Evolutionary conservation across 2,888 invertebrate genomes (phyloP), one percentile per base, ranked within the genome.

Genomic region (Standfussiana lucernea): DNA sequence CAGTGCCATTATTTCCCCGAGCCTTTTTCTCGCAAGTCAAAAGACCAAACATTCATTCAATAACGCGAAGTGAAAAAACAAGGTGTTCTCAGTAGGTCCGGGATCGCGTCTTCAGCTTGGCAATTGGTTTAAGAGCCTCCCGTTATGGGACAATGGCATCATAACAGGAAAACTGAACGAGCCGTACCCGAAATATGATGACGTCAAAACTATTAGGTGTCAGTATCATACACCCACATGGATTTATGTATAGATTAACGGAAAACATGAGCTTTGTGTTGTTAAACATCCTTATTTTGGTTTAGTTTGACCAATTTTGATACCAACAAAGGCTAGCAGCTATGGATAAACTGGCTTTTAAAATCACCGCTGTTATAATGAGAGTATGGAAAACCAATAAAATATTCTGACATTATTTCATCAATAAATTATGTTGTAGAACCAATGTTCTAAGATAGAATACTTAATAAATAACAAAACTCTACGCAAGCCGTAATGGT

Each of bases 401-500:
- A 77, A 47, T 35, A 45, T 18, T 35, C 18, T 59, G 10, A 24
- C n/a, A 35, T 65, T 59, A 71, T 50, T 61, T 15, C n/a, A 40
- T 62, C 62, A 79, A 21, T 40, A 37, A 37, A 68, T 66, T 7
- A 45, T 40, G 32, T 32, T 40, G 50, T 66, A 72, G 61, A 56
- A 67, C 66, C 61, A 56, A 73, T 65, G 64, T 67, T 80, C 64
- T 45, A 69, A 78, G 37, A 65, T 72, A 70, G 79, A 83, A 79
- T 79, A 82, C 15, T 72, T 50, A n/a, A n/a, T 62, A 59, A 40
- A 71, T n/a, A 56, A 72, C 72, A 81, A 68, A 85, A 62, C 75
- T 64, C 53, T 75, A 85, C 80, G 79, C 83, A 72, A 77, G 67
- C 64, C 42, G 81, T 80, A 79, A 73, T 72, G 69, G 61, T 82